Evolutionary conservation across 2,888 invertebrate genomes (phyloP), one percentile per base, ranked within the genome.

Genomic region (Augochlorella aurata): DNA sequence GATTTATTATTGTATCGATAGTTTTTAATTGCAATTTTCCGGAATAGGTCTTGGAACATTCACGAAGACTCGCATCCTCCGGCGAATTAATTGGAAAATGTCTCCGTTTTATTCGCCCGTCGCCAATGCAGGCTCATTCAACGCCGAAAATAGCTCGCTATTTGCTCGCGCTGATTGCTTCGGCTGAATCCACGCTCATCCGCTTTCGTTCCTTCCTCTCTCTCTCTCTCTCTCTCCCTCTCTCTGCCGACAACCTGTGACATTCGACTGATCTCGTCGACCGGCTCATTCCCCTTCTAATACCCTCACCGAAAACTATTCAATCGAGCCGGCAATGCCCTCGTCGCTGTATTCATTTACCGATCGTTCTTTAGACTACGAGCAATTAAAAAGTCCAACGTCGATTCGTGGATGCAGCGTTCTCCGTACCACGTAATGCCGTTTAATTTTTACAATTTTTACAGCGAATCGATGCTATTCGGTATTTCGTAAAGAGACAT

Each of bases 131-230:
- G 29, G 4, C 10, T 7, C 14, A 47, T 58, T 72, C 45, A 0
- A 14, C 44, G 10, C 18, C 54, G 73, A 69, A 81, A 74, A 65
- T 70, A 66, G 45, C 50, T 45, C 10, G 21, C 21, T 69, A 63
- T 81, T 74, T 79, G 18, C 58, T 21, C 52, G 49, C 58, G 45
- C 69, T 50, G 73, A 81, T 79, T 79, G 69, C 69, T 58, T 74
- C 65, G 47, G 45, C 69, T 50, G 69, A 81, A 79, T 21, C 54
- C 44, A n/a, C 38, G 54, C 2, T 24, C n/a, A 52, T 18, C 38
- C 18, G 9, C 18, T 24, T 12, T 18, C 21, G 44, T 9, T 16
- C 29, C 29, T 2, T 29, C 29, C 29, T n/a, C 44, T 65, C 29
- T 65, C 21, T 73, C n/a, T 18, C 18, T 8, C 47, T 38, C 5